Base-by-base conservation (phyloP, 2,888 invertebrate genomes). In the Ommatoiulus sabulosus region DNA sequence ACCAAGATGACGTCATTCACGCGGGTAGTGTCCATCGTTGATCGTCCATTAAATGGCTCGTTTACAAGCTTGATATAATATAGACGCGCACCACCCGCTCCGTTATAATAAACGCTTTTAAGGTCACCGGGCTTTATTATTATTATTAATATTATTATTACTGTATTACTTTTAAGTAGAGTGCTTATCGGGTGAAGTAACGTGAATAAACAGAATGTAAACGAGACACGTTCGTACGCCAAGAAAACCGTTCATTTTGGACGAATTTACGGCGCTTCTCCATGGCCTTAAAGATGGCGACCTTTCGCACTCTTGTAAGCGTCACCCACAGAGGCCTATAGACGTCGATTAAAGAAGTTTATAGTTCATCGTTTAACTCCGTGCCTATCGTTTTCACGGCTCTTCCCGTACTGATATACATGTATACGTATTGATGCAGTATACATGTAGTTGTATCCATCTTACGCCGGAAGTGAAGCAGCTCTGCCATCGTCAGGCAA, bases 251-350 rank as follows among this genome's bases (percentile, higher is more conserved):
- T 12, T 80, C 24, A 24, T 80, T 80, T 80, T 35, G 12, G 80
- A 35, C 80, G 80, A 80, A 80, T 80, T 80, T 80, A 80, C 80
- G 80, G 80, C 80, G 24, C 24, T 72, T 72, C 72, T 20, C 72
- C n/a, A n/a, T 24, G 20, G 72, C 72, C 20, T 80, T 80, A 80
- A 80, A 80, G 80, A 80, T 80, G 80, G 80, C 80, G 80, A 80
- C 80, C 80, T 80, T 80, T 35, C 8, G 80, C 80, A 80, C 80
- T n/a, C n/a, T n/a, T n/a, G n/a, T n/a, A n/a, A n/a, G n/a, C n/a
- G n/a, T n/a, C n/a, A n/a, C n/a, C n/a, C n/a, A n/a, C n/a, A n/a
- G n/a, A n/a, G n/a, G n/a, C n/a, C n/a, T n/a, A n/a, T n/a, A n/a
- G 80, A 80, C 80, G 24, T 80, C 80, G 80, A 80, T 80, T 80